Base-by-base conservation (phyloP, 2,888 invertebrate species). In the Heliothis peltigera region DNA sequence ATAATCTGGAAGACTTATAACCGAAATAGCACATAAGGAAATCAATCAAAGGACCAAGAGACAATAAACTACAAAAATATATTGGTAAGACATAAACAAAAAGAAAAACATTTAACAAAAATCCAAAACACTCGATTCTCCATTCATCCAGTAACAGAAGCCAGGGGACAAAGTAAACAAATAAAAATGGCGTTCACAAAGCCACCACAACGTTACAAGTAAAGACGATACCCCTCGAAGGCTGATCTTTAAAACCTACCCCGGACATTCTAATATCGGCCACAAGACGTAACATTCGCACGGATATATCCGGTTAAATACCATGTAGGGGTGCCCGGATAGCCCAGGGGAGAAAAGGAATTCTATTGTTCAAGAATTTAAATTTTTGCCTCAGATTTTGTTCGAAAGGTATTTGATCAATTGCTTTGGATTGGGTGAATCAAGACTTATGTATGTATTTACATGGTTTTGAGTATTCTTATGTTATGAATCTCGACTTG, bases 191-290 rank as follows among this genome's bases (percentile, higher is more conserved):
- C 15, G 15, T 22, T 28, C 44, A 70, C 59, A 59, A 64, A 67
- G 63, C 59, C 54, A 57, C 32, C 61, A 35, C 71, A 75, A 71
- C 49, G 68, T 64, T 58, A 79, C 77, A 59, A 48, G 63, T 65
- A 61, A 60, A 77, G 59, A 46, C 53, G 59, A 71, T 57, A 71
- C 77, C 46, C 67, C 71, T 74, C 56, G 69, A 77, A 58, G 49
- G 39, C 65, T 70, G 77, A 78, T 77, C 73, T 82, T 65, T 72
- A 68, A 69, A 80, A 75, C 70, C 70, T 53, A 32, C 73, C n/a
- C 71, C 72, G 78, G 86, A 87, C 86, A 87, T 87, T 87, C 84
- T 88, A 87, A 88, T 88, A 88, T 86, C 79, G 80, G 75, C 72
- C 77, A 75, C 82, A 70, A 80, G 77, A 81, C 77, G 75, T 72